Percentiles rank a stretch among this genome's conserved stretches.
Evolutionary conservation across 2,888 invertebrate genomes (phyloP).

Genomic region (Atethmia centrago): DNA sequence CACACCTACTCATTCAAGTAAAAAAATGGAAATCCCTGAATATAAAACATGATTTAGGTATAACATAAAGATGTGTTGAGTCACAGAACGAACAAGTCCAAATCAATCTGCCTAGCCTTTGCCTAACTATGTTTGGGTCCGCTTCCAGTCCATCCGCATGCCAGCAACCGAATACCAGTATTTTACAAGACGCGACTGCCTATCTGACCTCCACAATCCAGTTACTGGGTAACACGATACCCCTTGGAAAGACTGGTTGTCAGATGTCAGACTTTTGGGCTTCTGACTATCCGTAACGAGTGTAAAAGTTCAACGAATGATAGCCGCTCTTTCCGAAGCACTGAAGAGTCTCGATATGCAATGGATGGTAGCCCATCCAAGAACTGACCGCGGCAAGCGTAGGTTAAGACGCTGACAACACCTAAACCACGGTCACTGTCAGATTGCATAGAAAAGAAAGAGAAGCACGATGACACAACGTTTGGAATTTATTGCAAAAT

Average conservation of each 20-base stretch:
- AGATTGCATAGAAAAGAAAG: no score
- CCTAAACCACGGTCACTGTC: no score
- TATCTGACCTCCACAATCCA: neutral
- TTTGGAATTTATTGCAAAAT: no score
- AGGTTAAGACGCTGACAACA: no score
- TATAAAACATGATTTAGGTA: slow-evolving; percentile 13
- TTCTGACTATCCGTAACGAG: neutral
- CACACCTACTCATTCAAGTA: slow-evolving; percentile 15
- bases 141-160: neutral
- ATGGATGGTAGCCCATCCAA: neutral
- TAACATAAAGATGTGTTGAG: neutral
- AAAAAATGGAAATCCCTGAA: slow-evolving; percentile 42
- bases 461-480: no score
- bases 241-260: neutral
- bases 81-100: neutral
- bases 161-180: neutral
- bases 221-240: no score
- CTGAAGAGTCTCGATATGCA: no score
- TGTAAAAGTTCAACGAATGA: neutral
- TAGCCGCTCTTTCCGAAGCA: neutral
- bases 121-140: no score
- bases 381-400: no score
- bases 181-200: no score
- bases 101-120: neutral
- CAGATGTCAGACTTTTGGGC: neutral